phyloP scores from a whole-genome alignment of 1,140 invertebrate species.

The Sitodiplosis mosellana region DNA sequence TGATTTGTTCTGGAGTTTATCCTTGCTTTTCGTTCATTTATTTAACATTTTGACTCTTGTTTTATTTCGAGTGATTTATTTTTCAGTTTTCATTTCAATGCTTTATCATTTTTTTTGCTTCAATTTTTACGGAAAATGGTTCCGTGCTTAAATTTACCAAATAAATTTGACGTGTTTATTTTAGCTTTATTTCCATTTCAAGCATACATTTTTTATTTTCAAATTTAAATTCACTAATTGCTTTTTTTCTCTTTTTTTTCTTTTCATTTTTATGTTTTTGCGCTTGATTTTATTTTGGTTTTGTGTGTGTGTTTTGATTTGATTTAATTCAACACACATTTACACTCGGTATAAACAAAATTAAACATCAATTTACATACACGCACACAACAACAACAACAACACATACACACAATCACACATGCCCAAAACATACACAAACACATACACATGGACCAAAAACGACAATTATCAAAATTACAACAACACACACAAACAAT shows the following conservation, averaged over 20 bases:
- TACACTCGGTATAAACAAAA: background rate
- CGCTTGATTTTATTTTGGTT: background rate
- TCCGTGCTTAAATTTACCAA: no score
- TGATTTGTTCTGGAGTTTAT: no score
- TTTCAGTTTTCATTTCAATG: background rate
- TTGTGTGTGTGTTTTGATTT: background rate
- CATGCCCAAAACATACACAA: background rate
- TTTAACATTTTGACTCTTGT: no score
- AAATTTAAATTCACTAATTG: background rate
- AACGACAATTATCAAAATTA: background rate
- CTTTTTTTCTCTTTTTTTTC: constrained; percentile 1
- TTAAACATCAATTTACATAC: background rate
- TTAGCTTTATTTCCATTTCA: background rate
- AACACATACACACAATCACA: constrained; percentile 2
- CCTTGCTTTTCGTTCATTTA: no score
- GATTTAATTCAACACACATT: background rate
- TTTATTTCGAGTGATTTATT: background rate
- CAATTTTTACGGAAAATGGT: no score
- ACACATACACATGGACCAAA: background rate
- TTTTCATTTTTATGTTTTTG: background rate
- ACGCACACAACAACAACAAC: background rate
- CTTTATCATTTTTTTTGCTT: background rate
- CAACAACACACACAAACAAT: background rate
- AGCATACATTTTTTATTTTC: no score
- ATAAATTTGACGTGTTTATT: no score